Evolutionary conservation across 2,113 vertebrate species (phyloP).

Genomic region (Redunca redunca): DNA sequence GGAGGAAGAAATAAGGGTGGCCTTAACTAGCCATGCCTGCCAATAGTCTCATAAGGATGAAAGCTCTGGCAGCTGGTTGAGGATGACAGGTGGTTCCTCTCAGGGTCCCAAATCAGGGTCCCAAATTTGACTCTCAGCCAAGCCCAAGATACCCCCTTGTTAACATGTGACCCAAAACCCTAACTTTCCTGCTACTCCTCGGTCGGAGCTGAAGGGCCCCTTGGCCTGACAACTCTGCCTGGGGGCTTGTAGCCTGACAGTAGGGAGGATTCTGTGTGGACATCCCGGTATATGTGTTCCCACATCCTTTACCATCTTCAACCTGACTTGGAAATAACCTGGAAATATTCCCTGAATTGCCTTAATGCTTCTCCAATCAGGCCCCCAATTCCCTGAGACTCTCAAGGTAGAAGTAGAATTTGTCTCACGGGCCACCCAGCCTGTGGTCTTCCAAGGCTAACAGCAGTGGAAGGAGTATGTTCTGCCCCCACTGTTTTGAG

Average conservation of each 20-base stretch:
- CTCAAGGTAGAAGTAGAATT: background rate
- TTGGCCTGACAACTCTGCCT: background rate
- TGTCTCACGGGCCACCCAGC: background rate
- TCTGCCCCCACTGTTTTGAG: background rate
- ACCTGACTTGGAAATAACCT: background rate
- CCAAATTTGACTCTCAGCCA: background rate
- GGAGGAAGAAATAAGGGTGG: background rate
- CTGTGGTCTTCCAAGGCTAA: background rate
- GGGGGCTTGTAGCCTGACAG: background rate
- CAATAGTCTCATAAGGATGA: background rate
- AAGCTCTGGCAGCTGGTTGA: background rate
- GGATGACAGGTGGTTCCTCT: background rate
- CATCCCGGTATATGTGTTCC: background rate
- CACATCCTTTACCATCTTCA: background rate
- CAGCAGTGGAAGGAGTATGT: background rate
- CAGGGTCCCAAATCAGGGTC: background rate
- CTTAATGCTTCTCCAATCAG: background rate
- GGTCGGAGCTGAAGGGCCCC: background rate
- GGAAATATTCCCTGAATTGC: background rate
- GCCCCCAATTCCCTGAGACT: background rate
- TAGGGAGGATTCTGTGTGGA: background rate
- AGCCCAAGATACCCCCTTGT: background rate
- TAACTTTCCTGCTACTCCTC: background rate
- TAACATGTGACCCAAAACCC: background rate
- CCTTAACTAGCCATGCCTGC: background rate